phyloP scores from a whole-genome alignment of 2,797 vertebrate genomes.

The Rhabdomys pumilio region DNA sequence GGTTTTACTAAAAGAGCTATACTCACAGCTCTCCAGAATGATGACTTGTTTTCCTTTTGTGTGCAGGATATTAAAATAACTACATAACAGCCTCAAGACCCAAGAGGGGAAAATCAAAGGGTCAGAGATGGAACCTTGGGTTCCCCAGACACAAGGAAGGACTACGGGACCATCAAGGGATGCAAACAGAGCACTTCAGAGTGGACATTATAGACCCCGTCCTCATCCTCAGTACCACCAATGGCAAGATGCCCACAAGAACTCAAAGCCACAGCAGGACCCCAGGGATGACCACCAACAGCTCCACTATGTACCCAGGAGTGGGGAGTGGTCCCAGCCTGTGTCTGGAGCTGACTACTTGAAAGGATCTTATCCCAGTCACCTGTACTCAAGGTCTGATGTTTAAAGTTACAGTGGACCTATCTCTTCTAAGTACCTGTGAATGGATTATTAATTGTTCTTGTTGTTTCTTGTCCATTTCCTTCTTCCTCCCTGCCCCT shows the following conservation, averaged over 20 bases:
- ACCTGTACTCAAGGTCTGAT: constrained; percentile 84
- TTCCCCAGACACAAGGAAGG: constrained; percentile 69
- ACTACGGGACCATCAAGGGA: not conserved
- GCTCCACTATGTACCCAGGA: fast-evolving
- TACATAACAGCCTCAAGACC: not conserved
- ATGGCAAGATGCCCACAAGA: fast-evolving
- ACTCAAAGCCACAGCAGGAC: constrained; percentile 66
- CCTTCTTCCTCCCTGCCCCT: not conserved
- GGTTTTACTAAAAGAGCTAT: not conserved
- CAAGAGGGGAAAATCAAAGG: not conserved
- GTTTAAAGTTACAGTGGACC: not conserved
- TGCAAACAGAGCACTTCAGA: constrained; percentile 12
- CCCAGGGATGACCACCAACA: constrained; percentile 73
- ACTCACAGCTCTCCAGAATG: constrained; percentile 3
- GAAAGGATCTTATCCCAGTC: not conserved
- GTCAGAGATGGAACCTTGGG: constrained; percentile 86
- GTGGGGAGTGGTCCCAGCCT: constrained; percentile 16
- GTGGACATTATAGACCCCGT: fast-evolving
- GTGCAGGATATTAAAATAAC: constrained; percentile 78
- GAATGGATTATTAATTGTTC: constrained; percentile 22
- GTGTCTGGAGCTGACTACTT: constrained; percentile 1
- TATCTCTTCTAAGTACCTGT: not conserved
- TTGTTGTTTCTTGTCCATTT: constrained; percentile 40
- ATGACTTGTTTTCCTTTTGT: not conserved
- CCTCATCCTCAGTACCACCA: constrained; percentile 66